Evolutionary conservation across 2,797 vertebrate species (phyloP).

Genomic region (Lophura swinhoii): DNA sequence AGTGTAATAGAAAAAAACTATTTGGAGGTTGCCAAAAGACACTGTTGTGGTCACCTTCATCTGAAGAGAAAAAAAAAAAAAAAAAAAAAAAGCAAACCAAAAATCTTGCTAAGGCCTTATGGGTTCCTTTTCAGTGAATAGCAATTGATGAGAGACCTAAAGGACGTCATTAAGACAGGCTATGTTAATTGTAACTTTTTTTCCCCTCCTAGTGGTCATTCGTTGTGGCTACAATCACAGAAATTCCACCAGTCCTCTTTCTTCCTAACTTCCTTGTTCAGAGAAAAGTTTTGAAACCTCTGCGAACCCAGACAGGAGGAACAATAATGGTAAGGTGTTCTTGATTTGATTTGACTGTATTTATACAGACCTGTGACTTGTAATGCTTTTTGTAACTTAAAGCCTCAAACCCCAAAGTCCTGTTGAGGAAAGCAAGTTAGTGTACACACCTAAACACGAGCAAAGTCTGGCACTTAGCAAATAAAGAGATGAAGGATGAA

Average conservation of each 20-base stretch:
- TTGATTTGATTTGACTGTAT: rapidly evolving
- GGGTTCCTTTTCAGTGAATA: not conserved
- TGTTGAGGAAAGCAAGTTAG: not conserved
- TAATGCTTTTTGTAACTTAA: not conserved
- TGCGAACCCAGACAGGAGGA: conserved; percentile 94
- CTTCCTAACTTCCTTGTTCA: conserved; percentile 96
- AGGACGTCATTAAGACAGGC: not conserved
- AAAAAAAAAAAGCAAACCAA: not conserved
- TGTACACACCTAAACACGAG: not conserved
- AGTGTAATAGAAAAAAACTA: not conserved
- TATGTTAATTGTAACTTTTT: not conserved
- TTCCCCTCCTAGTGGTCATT: conserved; percentile 88
- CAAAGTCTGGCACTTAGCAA: not conserved
- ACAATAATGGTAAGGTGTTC: conserved; percentile 91
- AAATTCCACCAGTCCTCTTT: conserved; percentile 93
- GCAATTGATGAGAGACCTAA: not conserved
- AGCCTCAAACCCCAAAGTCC: not conserved
- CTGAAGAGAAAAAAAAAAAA: not conserved
- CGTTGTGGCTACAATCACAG: conserved; percentile 94
- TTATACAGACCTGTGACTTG: not conserved
- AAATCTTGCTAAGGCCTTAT: not conserved
- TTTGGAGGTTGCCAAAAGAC: not conserved
- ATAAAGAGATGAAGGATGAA: not conserved
- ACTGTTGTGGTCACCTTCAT: not conserved
- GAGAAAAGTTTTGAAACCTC: conserved; percentile 90